These are phyloP conservation scores for Xestia xanthographa DNA, from an alignment of 2,888 invertebrate species.

Conservation along the genomic window DNA sequence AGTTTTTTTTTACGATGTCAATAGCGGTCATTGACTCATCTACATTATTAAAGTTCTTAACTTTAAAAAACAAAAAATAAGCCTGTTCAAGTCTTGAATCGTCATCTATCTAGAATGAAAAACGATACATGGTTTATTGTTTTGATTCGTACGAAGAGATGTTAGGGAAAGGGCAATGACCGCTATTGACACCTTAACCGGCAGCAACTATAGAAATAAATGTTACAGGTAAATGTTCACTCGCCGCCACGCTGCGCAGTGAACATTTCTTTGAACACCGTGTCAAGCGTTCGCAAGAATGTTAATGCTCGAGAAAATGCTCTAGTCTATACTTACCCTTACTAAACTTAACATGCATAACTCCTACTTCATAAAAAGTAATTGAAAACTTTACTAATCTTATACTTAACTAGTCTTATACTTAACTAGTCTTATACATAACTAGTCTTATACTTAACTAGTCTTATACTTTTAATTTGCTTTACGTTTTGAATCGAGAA, in stretches of 20 bases:
- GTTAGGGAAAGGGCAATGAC: no score
- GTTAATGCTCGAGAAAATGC: neutral
- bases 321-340: neutral
- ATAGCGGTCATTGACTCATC: no score
- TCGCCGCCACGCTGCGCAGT: neutral
- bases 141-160: no score
- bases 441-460: neutral
- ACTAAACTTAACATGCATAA: neutral
- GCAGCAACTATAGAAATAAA: neutral
- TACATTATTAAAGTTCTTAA: no score
- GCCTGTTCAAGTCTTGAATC: no score
- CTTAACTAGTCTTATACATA: conserved; percentile 1
- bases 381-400: conserved; percentile 16
- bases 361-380: conserved; percentile 2
- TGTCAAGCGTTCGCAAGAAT: neutral
- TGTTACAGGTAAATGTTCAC: neutral
- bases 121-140: no score
- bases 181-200: no score
- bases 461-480: conserved; percentile 11
- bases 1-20: no score
- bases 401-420: neutral
- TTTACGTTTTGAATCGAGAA: neutral
- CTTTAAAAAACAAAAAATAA: no score
- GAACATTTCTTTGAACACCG: neutral
- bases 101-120: no score